Evolutionary conservation across 2,797 vertebrate species (phyloP), one percentile per base, ranked within the genome.

Genomic region (Lophius americanus): DNA sequence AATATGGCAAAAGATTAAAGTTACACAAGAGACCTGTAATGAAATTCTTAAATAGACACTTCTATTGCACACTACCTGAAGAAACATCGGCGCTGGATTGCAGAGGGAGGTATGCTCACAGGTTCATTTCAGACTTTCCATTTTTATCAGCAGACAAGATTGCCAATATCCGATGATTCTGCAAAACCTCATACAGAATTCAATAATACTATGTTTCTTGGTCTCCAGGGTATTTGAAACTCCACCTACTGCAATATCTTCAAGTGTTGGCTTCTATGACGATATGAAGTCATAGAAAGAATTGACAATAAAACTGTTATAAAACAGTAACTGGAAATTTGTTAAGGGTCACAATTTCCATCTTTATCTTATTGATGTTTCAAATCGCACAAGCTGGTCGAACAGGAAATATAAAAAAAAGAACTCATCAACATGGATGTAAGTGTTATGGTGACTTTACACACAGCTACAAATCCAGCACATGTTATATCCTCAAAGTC

Each of bases 1-100:
- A 53, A 48, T 43, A 53, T 37, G 60, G 9, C 52, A 56, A 70
- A 62, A 43, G 39, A 51, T 57, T 56, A 48, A 51, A 43, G 44
- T 55, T 55, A 4, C 53, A 42, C 39, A 14, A 41, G 38, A 55
- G 52, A 38, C 2, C 13, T 3, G 12, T 4, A 38, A 53, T 38
- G 41, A 54, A 55, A 14, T 9, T 3, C 8, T 53, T 10, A 42
- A 56, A 42, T 41, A 6, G 41, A 33, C 5, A 11, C 43, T 57
- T 56, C 23, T 57, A 3, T 57, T 44, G 23, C 35, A 13, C 9
- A 2, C 41, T 9, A 6, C 2, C 13, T 1, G 44, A 32, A 7
- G 3, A 37, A 48, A 5, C 57, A 3, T 38, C 43, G 3, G 37
- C 9, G 23, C 23, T 23, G 23, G 23, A 23, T 14, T 55, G 38